Base-by-base conservation (phyloP, 2,113 vertebrate species). In the Rhizomys pruinosus region DNA sequence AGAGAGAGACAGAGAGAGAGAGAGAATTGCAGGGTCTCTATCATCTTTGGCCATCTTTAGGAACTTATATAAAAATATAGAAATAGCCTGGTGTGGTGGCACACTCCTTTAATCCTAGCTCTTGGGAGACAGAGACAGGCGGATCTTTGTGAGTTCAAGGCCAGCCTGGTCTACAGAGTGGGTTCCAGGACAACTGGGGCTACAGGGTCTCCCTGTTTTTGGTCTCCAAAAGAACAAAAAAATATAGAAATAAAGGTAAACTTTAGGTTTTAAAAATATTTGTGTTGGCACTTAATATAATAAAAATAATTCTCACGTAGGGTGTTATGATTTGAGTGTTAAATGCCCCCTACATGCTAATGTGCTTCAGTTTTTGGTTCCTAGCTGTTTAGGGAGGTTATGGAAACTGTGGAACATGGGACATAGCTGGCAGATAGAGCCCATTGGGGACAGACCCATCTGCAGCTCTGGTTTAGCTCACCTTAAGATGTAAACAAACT, bases 241-340 rank as follows among this genome's bases (percentile, higher is more conserved):
- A 55, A 34, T 47, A 71, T 1, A 84, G 59, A 92, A 84, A 52
- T 81, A 73, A 44, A 91, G 44, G 77, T 88, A 63, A 72, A 66
- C 87, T 68, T 74, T 87, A 68, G 87, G 52, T 12, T 84, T 87
- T 63, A 68, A 88, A 80, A 85, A n/a, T 57, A 81, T 52, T 87
- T 63, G 12, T 4, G 44, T 27, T 61, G 27, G 76, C 73, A 72
- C 42, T 77, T 92, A 59, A 84, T 7, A 69, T 44, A 34, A 27
- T 57, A 91, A 92, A 77, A 52, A 77, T 71, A 64, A n/a, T 32
- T 25, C n/a, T 47, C 68, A 63, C 22, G 34, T 52, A 12, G 17
- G 4, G 19, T 19, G 37, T 25, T 82, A 17, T 47, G 42, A 84
- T 66, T 84, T 32, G 22, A 29, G 12, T 34, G 39, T 69, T 42